Evolutionary conservation across 1,140 invertebrate genomes (phyloP), one percentile per base, ranked within the genome.

Genomic region (Acyrthosiphon pisum): DNA sequence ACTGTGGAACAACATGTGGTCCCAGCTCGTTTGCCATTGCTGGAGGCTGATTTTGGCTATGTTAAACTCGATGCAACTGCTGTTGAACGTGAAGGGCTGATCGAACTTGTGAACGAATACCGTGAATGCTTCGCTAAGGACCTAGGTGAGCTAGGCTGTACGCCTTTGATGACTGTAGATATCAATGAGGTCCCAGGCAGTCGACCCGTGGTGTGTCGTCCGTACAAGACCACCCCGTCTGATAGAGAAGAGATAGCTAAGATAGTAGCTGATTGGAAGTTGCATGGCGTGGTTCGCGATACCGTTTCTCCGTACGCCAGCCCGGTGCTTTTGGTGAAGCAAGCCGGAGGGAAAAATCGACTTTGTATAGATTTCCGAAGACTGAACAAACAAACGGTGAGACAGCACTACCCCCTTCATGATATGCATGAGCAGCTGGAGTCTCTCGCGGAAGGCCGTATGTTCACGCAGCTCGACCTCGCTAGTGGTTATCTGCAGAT

Each of bases 371-470:
- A 94, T 90, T 94, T 2, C 1, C 18, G 48, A 7, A 18, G 48
- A 1, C 26, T 94, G 1, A 94, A 94, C 86, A 83, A 88, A 4
- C 84, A 94, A 68, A 94, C 94, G 3, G 60, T 94, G 18, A 35
- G 93, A 20, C 88, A 91, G 0, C 81, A 94, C 60, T 94, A 94
- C 94, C 94, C 94, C 0, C 35, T 94, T 9, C 94, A 94, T 0
- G 93, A 93, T 23, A 44, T 94, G 23, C 94, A 94, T 41, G 94
- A 94, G 9, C 92, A 93, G 1, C 23, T 94, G 7, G 94, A 94
- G 53, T 90, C 93, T 22, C 50, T 94, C 0, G 86, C 93, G 6
- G 88, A 86, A 0, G 56, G 93, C 0, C 94, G 44, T 1, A 41
- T 94, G n/a, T 94, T 94, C 46, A 56, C 87, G 1, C 90, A 60